phyloP scores from a whole-genome alignment of 2,888 invertebrate genomes.

The Drosophila helvetica region DNA sequence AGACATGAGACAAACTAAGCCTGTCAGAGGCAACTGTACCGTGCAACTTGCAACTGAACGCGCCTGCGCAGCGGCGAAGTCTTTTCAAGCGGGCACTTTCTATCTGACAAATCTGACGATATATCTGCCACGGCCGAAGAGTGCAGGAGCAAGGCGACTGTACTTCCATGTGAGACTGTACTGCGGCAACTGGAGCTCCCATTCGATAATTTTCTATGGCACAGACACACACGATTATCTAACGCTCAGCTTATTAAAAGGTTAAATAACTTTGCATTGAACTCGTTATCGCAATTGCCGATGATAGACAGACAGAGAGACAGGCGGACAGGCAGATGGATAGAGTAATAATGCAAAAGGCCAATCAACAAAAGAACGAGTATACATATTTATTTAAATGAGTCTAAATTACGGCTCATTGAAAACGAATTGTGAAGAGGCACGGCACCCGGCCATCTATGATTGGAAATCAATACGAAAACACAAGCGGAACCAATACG shows the following conservation, averaged over 20 bases:
- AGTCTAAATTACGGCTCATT: slow-evolving; percentile 82
- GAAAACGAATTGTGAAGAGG: slow-evolving; percentile 71
- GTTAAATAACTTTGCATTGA: slow-evolving; percentile 83
- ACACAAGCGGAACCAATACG: slow-evolving; percentile 56
- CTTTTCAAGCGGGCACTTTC: slow-evolving; percentile 2
- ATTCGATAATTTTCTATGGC: slow-evolving; percentile 18
- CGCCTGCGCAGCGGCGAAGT: not conserved
- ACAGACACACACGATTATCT: slow-evolving; percentile 39
- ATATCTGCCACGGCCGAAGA: not conserved
- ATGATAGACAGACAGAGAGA: slow-evolving; percentile 11
- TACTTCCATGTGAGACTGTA: not conserved
- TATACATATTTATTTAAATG: slow-evolving; percentile 82
- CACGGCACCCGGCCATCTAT: slow-evolving; percentile 44
- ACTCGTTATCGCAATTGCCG: slow-evolving; percentile 75
- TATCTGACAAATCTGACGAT: not conserved
- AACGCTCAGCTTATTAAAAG: slow-evolving; percentile 79
- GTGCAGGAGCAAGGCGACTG: not conserved
- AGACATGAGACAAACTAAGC: slow-evolving; percentile 50
- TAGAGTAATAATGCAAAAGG: slow-evolving; percentile 65
- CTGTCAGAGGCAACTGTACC: slow-evolving; percentile 53
- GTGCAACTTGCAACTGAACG: not conserved
- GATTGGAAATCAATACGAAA: slow-evolving; percentile 71
- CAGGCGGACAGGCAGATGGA: not conserved
- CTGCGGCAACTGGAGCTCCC: slow-evolving; percentile 17
- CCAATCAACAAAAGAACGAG: slow-evolving; percentile 70